A percentile compares a stretch with the other conserved stretches of the same genome.
These are phyloP conservation scores for Poecilia picta DNA, from an alignment of 2,797 vertebrate species.

Conservation along the genomic window DNA sequence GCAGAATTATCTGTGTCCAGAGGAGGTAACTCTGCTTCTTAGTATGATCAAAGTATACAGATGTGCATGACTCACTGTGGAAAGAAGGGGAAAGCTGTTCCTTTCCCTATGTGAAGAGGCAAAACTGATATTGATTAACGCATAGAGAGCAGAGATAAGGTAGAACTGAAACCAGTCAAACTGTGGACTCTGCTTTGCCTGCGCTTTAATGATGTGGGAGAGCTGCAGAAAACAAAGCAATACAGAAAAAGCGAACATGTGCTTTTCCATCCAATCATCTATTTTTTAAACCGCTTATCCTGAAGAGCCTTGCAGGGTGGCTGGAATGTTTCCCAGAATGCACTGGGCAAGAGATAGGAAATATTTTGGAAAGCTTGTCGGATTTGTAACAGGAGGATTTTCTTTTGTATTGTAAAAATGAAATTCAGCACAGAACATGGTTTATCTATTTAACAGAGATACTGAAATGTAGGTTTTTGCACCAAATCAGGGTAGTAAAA, in stretches of 20 bases:
- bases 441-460: slow-evolving; percentile 12
- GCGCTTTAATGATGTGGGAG: slow-evolving; percentile 54
- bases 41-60: slow-evolving; percentile 69
- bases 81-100: slow-evolving; percentile 49
- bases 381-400: slow-evolving; percentile 18
- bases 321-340: slow-evolving; percentile 41
- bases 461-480: background rate
- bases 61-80: slow-evolving; percentile 41
- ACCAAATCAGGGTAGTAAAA: background rate
- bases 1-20: slow-evolving; percentile 64
- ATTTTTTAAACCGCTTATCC: slow-evolving; percentile 59
- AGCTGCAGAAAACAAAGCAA: slow-evolving; percentile 47
- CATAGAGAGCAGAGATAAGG: slow-evolving; percentile 47
- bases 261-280: slow-evolving; percentile 48
- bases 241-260: slow-evolving; percentile 51
- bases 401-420: slow-evolving; percentile 24
- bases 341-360: slow-evolving; percentile 26
- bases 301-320: slow-evolving; percentile 37
- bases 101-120: slow-evolving; percentile 69
- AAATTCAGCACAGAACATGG: slow-evolving; percentile 19
- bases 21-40: slow-evolving; percentile 57
- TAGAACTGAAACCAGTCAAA: slow-evolving; percentile 27
- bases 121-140: slow-evolving; percentile 76
- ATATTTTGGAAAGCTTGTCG: slow-evolving; percentile 21
- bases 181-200: slow-evolving; percentile 28